Percentiles rank a stretch among this genome's conserved stretches.
phyloP scores from a whole-genome alignment of 2,888 invertebrate species.

The Spisula solida region DNA sequence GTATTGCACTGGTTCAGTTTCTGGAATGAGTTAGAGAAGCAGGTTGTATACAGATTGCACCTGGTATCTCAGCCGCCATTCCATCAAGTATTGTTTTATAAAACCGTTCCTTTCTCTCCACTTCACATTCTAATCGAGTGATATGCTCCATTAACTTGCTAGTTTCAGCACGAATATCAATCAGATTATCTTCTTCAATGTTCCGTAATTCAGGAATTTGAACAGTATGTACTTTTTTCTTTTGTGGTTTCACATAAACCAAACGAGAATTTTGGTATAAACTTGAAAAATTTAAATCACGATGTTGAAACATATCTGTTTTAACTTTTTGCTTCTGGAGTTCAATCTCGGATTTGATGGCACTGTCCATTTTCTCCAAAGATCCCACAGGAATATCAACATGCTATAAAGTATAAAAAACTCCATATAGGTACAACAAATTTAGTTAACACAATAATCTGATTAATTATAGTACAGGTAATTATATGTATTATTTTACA shows the following conservation, averaged over 20 bases:
- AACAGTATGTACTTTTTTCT: conserved; percentile 63
- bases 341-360: conserved; percentile 17
- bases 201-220: conserved; percentile 29
- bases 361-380: conserved; percentile 8
- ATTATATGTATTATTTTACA: too few species aligned
- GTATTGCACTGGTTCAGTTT: neutral
- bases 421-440: neutral
- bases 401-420: conserved; percentile 18
- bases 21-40: conserved; percentile 42
- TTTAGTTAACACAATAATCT: too few species aligned
- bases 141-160: conserved; percentile 61
- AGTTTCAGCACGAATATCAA: conserved; percentile 65
- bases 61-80: conserved; percentile 70
- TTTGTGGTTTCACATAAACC: conserved; percentile 51
- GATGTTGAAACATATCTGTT: neutral
- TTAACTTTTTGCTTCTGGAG: neutral
- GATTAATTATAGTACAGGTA: too few species aligned
- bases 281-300: neutral
- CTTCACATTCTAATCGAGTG: conserved; percentile 67
- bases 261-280: conserved; percentile 63
- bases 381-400: neutral
- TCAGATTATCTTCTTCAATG: conserved; percentile 7
- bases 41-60: conserved; percentile 72
- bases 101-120: conserved; percentile 56
- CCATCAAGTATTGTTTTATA: conserved; percentile 52